phyloP scores from a whole-genome alignment of 2,888 invertebrate species.

The Ganaspis brasiliensis region DNA sequence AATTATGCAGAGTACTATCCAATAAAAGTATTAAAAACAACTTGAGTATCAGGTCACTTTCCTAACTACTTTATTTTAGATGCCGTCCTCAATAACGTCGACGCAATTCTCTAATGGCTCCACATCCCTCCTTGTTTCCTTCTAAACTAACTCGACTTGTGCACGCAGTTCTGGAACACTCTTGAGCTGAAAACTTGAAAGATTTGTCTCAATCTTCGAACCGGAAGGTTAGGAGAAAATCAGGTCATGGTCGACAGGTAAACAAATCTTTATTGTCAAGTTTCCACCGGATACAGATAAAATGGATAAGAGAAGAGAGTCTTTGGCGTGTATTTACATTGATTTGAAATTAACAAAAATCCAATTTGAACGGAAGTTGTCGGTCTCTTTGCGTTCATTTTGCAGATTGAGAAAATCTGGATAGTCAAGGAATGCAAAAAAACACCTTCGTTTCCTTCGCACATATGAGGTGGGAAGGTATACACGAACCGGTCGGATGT shows the following conservation, averaged over 20 bases:
- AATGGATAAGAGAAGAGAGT: constrained; percentile 38
- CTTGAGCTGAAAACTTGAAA: constrained; percentile 60
- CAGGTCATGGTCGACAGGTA: constrained; percentile 68
- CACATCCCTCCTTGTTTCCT: constrained; percentile 24
- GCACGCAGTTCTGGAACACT: constrained; percentile 62
- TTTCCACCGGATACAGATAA: not conserved
- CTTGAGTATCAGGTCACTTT: constrained; percentile 53
- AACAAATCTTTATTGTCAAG: constrained; percentile 54
- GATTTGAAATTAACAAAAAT: not conserved
- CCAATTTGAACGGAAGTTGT: not conserved
- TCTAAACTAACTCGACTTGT: constrained; percentile 43
- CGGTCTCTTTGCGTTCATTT: not conserved
- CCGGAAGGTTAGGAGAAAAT: constrained; percentile 54
- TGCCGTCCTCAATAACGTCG: constrained; percentile 49
- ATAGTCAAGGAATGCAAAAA: constrained; percentile 46
- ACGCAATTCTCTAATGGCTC: constrained; percentile 22
- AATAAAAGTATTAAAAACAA: constrained; percentile 43
- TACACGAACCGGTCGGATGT: constrained; percentile 72
- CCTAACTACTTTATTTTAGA: constrained; percentile 52
- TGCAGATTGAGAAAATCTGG: constrained; percentile 10
- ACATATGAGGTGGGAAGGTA: constrained; percentile 54
- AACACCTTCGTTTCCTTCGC: constrained; percentile 50
- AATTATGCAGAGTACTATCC: constrained; percentile 28
- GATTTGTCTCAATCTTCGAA: constrained; percentile 58
- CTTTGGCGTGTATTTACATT: not conserved